Conservation (phyloP, 2,888 invertebrate species). For the Stenchaetothrips biformis region DNA sequence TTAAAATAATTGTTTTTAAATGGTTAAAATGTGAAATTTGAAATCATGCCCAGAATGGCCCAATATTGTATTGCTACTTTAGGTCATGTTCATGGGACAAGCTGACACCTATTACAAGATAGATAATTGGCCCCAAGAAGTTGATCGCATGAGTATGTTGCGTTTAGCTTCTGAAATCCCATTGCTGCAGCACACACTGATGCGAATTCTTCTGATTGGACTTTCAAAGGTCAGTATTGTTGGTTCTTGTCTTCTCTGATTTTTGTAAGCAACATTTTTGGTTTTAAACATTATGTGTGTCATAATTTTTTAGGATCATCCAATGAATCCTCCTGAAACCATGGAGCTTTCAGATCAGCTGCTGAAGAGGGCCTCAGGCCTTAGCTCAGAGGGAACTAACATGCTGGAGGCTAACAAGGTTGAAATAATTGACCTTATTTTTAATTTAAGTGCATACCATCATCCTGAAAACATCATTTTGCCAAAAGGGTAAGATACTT, state of each 20-base stretch:
- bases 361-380: constrained; percentile 75
- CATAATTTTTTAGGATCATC: constrained; percentile 59
- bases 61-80: constrained; percentile 31
- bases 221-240: constrained; percentile 56
- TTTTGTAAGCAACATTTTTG: constrained; percentile 25
- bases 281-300: constrained; percentile 18
- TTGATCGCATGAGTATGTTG: constrained; percentile 71
- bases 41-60: not conserved
- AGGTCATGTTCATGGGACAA: constrained; percentile 68
- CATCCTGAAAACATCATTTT: constrained; percentile 88
- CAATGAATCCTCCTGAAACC: constrained; percentile 73
- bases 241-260: too few species aligned
- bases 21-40: not conserved
- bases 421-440: constrained; percentile 82
- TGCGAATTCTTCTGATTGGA: constrained; percentile 78
- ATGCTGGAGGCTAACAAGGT: constrained; percentile 59
- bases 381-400: constrained; percentile 60
- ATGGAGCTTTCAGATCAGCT: constrained; percentile 82
- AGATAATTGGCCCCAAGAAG: constrained; percentile 89
- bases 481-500: constrained; percentile 50
- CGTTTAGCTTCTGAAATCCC: constrained; percentile 85
- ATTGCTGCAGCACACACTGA: constrained; percentile 75
- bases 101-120: constrained; percentile 75
- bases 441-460: constrained; percentile 85
- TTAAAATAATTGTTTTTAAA: constrained; percentile 38